These are phyloP conservation scores for Clinocottus analis DNA, from an alignment of 2,113 vertebrate genomes.

Conservation along the genomic window DNA sequence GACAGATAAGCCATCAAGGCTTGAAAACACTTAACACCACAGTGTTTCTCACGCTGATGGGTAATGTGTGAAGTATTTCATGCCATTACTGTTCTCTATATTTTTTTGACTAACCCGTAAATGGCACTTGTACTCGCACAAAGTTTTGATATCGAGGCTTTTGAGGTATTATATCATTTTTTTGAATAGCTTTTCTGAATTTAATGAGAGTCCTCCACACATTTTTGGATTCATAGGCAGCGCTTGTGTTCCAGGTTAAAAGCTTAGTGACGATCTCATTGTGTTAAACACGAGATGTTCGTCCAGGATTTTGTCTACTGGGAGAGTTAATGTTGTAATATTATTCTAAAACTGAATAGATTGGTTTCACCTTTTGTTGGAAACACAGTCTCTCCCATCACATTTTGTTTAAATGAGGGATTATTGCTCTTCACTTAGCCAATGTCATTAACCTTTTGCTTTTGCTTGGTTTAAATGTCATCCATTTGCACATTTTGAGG, in stretches of 20 bases:
- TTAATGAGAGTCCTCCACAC: constrained; percentile 22
- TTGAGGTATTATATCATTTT: not conserved
- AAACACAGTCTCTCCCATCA: not conserved
- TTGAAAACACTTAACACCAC: constrained; percentile 23
- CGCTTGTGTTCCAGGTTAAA: constrained; percentile 15
- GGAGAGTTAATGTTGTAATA: not conserved
- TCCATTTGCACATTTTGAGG: constrained; percentile 61
- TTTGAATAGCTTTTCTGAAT: constrained; percentile 48
- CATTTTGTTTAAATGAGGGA: constrained; percentile 17
- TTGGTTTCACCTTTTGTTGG: not conserved
- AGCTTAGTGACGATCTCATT: constrained; percentile 5
- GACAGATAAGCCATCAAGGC: constrained; percentile 6
- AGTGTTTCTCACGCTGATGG: constrained; percentile 18
- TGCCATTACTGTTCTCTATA: not conserved
- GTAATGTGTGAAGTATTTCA: constrained; percentile 7
- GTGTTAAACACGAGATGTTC: constrained; percentile 7
- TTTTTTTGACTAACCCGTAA: constrained; percentile 35
- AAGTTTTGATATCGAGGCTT: constrained; percentile 16
- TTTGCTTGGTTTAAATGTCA: constrained; percentile 42
- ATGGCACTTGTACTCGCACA: constrained; percentile 23
- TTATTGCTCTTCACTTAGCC: constrained; percentile 31
- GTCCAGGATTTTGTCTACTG: not conserved
- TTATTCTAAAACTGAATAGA: constrained; percentile 18
- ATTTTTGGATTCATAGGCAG: not conserved
- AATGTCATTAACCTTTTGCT: constrained; percentile 42